These are phyloP conservation scores for Kradibia gibbosae DNA, from an alignment of 1,140 invertebrate genomes.

Conservation along the genomic window DNA sequence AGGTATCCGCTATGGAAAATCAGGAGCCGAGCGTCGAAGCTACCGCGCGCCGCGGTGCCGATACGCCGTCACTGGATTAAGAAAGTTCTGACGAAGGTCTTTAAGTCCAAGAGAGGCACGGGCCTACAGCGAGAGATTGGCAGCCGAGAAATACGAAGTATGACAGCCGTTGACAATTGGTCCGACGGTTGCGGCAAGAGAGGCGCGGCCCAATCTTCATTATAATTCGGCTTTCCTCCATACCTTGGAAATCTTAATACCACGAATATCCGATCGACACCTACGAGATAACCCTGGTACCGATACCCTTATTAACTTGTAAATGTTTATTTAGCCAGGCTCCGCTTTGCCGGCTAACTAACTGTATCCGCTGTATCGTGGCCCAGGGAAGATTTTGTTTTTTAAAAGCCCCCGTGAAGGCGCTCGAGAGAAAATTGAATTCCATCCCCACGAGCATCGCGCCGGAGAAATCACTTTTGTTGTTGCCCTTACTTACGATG, in stretches of 20 bases:
- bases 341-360: too few species aligned
- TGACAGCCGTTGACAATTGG: constrained; percentile 37
- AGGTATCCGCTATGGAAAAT: background rate
- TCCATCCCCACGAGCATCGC: too few species aligned
- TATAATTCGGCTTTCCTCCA: background rate
- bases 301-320: too few species aligned
- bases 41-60: background rate
- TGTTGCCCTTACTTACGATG: too few species aligned
- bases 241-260: background rate
- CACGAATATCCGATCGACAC: background rate
- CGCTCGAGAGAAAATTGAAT: too few species aligned
- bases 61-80: constrained; percentile 32
- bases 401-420: too few species aligned
- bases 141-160: too few species aligned
- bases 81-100: background rate
- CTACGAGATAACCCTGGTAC: too few species aligned
- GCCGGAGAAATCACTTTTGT: too few species aligned
- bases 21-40: background rate
- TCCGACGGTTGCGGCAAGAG: constrained; percentile 16
- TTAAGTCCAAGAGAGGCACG: background rate
- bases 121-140: background rate
- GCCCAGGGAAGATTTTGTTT: too few species aligned
- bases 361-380: too few species aligned
- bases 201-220: constrained; percentile 22
- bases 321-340: too few species aligned